Base-by-base conservation (phyloP, 2,113 vertebrate genomes). In the Ploceus nigricollis region DNA sequence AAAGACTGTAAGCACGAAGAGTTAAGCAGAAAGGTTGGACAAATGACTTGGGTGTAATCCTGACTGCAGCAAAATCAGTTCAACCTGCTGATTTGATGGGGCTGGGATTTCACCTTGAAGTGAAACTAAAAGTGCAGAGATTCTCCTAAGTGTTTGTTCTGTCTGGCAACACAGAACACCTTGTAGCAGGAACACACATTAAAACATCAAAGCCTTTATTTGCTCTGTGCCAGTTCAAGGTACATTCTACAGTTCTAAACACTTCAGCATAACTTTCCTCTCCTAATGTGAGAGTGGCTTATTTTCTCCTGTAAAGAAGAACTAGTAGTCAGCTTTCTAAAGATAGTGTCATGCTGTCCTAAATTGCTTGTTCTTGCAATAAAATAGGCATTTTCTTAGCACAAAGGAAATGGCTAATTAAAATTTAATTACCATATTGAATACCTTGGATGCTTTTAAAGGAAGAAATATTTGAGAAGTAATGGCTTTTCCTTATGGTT, bases 141-240 rank as follows among this genome's bases (percentile, higher is more conserved):
- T 44, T 73, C 47, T 88, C 50, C 31, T 16, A 22, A 69, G 44
- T 22, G 16, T 45, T 86, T 28, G 1, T 61, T 90, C 82, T 75
- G 23, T n/a, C 68, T 92, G 64, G 35, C 23, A 70, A 28, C 63
- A 47, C 31, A 61, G 35, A 83, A 37, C 24, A 39, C 24, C 63
- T 33, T 13, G 28, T 42, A 83, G n/a, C 24, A 77, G 58, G 78
- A 88, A 44, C 13, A 84, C 15, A 21, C 37, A 73, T 61, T 82
- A 68, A 83, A 82, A 83, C 42, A 86, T 87, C 76, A 88, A 93
- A 94, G 76, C 16, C 39, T 81, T 77, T 58, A 77, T 85, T 95
- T 93, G 48, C 58, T 86, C 66, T 77, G 54, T 80, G 35, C 54
- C n/a, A 65, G 48, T 79, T 93, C 33, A 56, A 92, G 71, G 78